These are phyloP conservation scores for Lepidothrix coronata DNA, from an alignment of 2,113 vertebrate species.

Conservation along the genomic window DNA sequence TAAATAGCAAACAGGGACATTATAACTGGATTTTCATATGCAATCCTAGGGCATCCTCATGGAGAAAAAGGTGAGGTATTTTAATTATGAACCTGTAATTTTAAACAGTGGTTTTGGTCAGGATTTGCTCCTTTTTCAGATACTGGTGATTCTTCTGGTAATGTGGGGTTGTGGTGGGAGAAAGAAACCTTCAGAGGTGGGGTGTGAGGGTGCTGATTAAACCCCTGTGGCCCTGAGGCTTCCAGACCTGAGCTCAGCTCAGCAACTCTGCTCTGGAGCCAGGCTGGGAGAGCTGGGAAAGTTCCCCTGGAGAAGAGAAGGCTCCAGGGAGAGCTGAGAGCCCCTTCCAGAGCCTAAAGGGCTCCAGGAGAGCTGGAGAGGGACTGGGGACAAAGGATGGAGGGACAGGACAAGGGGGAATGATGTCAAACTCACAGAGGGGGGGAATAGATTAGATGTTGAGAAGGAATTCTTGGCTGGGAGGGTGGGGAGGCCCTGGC, in stretches of 20 bases:
- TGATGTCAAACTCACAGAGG: too few species aligned
- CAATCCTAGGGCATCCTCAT: neutral
- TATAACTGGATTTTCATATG: neutral
- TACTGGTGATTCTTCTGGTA: neutral
- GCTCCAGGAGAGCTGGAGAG: too few species aligned
- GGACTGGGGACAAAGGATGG: too few species aligned
- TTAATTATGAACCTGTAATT: neutral
- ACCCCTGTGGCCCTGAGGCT: accelerated
- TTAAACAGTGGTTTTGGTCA: neutral
- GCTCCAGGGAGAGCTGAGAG: too few species aligned
- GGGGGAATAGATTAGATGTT: too few species aligned
- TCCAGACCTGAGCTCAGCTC: neutral
- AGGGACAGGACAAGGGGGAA: too few species aligned
- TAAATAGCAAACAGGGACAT: neutral
- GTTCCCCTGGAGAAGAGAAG: too few species aligned
- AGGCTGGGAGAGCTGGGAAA: too few species aligned
- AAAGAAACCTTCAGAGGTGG: neutral
- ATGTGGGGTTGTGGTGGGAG: neutral
- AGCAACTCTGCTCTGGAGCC: too few species aligned
- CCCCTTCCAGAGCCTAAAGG: too few species aligned
- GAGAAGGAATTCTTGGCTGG: too few species aligned
- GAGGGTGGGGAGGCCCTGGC: too few species aligned
- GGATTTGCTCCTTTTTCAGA: neutral
- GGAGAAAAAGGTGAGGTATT: neutral
- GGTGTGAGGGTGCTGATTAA: neutral